Conservation (phyloP, 2,797 vertebrate species). For the Hydrolagus colliei region DNA sequence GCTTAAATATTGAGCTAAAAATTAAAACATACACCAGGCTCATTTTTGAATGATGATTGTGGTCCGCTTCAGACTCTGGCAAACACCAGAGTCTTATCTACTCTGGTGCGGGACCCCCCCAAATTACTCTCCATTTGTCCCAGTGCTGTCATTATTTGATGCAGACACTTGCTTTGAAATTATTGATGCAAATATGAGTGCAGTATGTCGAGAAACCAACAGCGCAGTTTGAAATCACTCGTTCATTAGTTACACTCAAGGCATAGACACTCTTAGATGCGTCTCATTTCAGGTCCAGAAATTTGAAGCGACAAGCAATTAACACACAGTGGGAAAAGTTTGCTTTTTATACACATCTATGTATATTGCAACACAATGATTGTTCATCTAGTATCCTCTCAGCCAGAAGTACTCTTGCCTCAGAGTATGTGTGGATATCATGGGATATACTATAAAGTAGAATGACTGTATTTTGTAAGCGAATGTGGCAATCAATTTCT, state of each 20-base stretch:
- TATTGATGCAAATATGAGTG: neutral
- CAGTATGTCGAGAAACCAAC: neutral
- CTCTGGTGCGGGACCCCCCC: too few relatives aligned
- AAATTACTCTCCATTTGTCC: slow-evolving; percentile 11
- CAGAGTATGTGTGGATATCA: too few relatives aligned
- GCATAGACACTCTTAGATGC: too few relatives aligned
- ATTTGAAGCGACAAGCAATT: neutral
- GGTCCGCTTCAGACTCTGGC: neutral
- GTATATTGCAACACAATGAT: too few relatives aligned
- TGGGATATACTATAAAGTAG: too few relatives aligned
- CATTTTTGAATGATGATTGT: slow-evolving; percentile 5
- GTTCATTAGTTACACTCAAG: neutral
- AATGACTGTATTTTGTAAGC: too few relatives aligned
- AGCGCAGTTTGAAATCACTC: neutral
- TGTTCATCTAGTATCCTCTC: too few relatives aligned
- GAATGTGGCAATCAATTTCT: too few relatives aligned
- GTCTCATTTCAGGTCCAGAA: too few relatives aligned
- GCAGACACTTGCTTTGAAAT: neutral
- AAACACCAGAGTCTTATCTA: neutral
- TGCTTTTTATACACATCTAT: too few relatives aligned
- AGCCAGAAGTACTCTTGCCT: too few relatives aligned
- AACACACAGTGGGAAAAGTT: neutral
- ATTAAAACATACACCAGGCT: neutral
- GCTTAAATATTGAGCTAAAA: neutral
- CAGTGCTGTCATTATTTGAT: slow-evolving; percentile 16